Percentiles rank a stretch among this genome's conserved stretches.
phyloP scores from a whole-genome alignment of 2,113 vertebrate species.

The Silurus meridionalis region DNA sequence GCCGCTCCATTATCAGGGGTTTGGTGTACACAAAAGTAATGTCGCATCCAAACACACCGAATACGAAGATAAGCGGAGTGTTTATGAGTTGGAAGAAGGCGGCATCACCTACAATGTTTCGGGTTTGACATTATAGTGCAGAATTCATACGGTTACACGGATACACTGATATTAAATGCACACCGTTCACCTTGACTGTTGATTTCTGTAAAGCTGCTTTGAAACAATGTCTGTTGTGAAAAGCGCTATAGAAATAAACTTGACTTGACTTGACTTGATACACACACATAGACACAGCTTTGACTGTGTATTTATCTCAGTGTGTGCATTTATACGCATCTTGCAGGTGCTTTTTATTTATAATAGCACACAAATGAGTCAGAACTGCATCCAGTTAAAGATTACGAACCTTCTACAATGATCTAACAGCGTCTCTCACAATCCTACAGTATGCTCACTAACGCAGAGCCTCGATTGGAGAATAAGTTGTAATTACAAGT shows the following conservation, averaged over 20 bases:
- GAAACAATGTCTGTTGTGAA: no score
- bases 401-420: background rate
- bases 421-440: background rate
- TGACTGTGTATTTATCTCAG: background rate
- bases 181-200: no score
- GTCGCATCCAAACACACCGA: background rate
- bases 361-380: background rate
- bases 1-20: background rate
- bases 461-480: background rate
- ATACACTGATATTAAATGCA: background rate
- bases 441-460: background rate
- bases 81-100: background rate
- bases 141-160: background rate
- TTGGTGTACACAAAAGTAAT: constrained; percentile 22
- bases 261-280: background rate
- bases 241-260: no score
- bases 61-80: background rate
- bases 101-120: background rate
- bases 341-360: background rate
- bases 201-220: no score
- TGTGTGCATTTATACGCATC: background rate
- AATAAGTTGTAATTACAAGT: background rate
- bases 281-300: background rate
- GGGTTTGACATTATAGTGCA: background rate
- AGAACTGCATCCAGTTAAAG: background rate